These are phyloP conservation scores for Rhopalosiphum padi DNA, from an alignment of 1,140 invertebrate genomes.

Conservation along the genomic window DNA sequence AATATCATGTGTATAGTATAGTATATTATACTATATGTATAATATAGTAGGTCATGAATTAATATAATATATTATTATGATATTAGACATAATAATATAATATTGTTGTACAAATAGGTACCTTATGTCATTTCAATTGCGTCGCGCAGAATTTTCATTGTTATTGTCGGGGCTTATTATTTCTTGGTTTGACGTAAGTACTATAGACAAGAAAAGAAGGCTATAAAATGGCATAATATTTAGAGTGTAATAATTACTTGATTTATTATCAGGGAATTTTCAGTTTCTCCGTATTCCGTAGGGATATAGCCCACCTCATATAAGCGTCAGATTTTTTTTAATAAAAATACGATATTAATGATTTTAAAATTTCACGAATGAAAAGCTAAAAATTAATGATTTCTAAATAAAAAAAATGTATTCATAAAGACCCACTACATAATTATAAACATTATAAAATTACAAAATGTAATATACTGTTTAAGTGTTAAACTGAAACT, in stretches of 20 bases:
- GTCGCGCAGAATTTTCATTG: background rate
- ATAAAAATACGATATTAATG: background rate
- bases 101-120: background rate
- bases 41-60: constrained; percentile 26
- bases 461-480: background rate
- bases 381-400: background rate
- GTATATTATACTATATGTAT: background rate
- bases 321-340: too few relatives aligned
- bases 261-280: background rate
- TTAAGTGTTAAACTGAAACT: background rate
- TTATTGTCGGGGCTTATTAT: background rate
- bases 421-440: background rate
- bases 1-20: background rate
- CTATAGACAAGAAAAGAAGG: background rate
- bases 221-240: background rate
- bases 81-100: constrained; percentile 1
- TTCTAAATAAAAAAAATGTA: background rate
- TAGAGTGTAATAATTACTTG: background rate
- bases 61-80: background rate
- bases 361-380: background rate
- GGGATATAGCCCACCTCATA: too few relatives aligned
- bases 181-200: background rate
- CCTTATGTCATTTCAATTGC: background rate
- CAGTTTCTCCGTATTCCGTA: background rate
- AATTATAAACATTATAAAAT: background rate